A percentile compares a stretch with the other conserved stretches of the same genome.
Conservation (phyloP, 2,888 invertebrate genomes). For the Stenolophus ochropezus region DNA sequence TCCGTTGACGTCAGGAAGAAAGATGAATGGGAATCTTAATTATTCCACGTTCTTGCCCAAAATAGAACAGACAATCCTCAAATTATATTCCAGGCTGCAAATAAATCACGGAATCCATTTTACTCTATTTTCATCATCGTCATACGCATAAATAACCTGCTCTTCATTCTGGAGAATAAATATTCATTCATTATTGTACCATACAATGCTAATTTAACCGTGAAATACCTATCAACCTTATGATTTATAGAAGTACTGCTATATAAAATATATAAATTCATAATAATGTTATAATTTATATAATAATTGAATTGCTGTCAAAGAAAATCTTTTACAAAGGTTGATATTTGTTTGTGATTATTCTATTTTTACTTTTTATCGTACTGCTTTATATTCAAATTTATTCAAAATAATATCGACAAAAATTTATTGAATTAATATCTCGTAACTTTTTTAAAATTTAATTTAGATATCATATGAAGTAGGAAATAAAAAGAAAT, state of each 20-base stretch:
- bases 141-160: background rate
- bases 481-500: no score
- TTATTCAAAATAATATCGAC: no score
- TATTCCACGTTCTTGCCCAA: slow-evolving; percentile 21
- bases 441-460: no score
- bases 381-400: no score
- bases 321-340: no score
- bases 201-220: background rate
- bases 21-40: slow-evolving; percentile 17
- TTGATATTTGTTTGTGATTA: no score
- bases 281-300: background rate
- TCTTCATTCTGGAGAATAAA: background rate
- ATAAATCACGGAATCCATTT: slow-evolving; percentile 23
- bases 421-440: no score
- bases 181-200: background rate
- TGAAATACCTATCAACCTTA: background rate
- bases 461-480: no score
- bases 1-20: slow-evolving; percentile 10
- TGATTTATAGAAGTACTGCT: background rate
- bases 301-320: background rate
- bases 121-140: slow-evolving; percentile 24
- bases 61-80: slow-evolving; percentile 28
- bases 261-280: background rate
- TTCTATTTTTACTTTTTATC: no score
- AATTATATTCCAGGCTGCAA: slow-evolving; percentile 20